Base-by-base conservation (phyloP, 2,113 vertebrate species). In the Salvelinus alpinus region DNA sequence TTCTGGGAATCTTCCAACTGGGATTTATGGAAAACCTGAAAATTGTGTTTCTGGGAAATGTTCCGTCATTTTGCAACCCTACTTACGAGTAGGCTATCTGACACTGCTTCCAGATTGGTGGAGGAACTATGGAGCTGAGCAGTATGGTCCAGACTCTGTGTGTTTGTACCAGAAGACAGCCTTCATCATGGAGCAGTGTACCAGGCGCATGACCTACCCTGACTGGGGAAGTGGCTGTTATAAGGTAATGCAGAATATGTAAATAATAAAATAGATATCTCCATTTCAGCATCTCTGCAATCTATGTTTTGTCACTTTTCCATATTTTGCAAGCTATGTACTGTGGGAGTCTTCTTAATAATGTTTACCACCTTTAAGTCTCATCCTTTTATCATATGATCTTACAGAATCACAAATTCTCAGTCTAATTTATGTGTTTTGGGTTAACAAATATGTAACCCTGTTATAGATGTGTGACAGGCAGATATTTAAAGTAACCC, bases 171-270 rank as follows among this genome's bases (percentile, higher is more conserved):
- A 99, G 93, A 95, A 95, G 78, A 96, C 96, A 1, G 94, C 97
- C 20, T 99, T 99, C 81, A 84, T 97, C 48, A 97, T 99, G 96
- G 96, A 97, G 79, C 96, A 96, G 77, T 99, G 98, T 87, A 94
- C 90, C 76, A 94, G 93, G 77, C 96, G 94, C 74, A 94, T 97
- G 90, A 96, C 94, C 65, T 97, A 96, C 67, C 97, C 98, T 0
- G 98, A 99, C 88, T 99, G 98, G 98, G 98, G 98, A 18, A 98
- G 97, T 71, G 98, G 98, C 9, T 99, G 98, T 91, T 99, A 99
- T 70, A 95, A 96, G 93, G 97, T 98, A 62, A 62, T n/a, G 38
- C 9, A 44, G 38, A 44, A 11, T 9, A 9, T 9, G 34, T 38
- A 38, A 38, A 38, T 9, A 38, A 38, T 38, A 0, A 9, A 38